Conservation (phyloP, 2,113 vertebrate genomes). For the Callorhinus ursinus region DNA sequence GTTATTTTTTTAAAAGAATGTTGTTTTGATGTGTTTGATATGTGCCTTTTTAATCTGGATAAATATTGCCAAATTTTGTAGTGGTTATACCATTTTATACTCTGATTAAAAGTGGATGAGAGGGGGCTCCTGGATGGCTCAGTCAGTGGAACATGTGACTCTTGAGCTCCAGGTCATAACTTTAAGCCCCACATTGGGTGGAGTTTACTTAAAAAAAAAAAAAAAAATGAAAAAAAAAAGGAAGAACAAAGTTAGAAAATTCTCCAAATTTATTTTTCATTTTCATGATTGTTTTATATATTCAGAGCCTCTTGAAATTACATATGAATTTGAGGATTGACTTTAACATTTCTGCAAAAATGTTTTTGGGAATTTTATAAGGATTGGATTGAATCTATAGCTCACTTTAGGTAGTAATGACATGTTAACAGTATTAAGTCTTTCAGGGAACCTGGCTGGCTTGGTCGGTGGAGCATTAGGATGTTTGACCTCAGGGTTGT, state of each 20-base stretch:
- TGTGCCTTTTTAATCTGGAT: background rate
- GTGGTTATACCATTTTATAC: background rate
- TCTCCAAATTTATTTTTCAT: background rate
- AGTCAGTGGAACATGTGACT: background rate
- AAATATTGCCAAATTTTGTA: background rate
- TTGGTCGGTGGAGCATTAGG: background rate
- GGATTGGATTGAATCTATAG: background rate
- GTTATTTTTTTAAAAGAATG: background rate
- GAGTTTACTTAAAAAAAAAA: too few species aligned
- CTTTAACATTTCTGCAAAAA: constrained; percentile 19
- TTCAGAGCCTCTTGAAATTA: background rate
- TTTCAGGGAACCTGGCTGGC: background rate
- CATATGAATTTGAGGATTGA: background rate
- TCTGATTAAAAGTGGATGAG: background rate
- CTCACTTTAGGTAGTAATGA: background rate
- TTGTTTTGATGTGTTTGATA: background rate
- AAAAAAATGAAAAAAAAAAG: background rate
- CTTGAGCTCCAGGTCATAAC: too few species aligned
- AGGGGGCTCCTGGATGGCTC: background rate
- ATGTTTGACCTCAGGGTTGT: background rate
- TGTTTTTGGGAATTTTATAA: background rate
- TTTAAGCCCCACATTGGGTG: too few species aligned
- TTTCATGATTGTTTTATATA: constrained; percentile 13
- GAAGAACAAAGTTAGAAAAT: background rate
- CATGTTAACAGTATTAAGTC: background rate